Evolutionary conservation across 2,888 invertebrate genomes (phyloP), one percentile per base, ranked within the genome.

Genomic region (Lamellibrachia satsuma): DNA sequence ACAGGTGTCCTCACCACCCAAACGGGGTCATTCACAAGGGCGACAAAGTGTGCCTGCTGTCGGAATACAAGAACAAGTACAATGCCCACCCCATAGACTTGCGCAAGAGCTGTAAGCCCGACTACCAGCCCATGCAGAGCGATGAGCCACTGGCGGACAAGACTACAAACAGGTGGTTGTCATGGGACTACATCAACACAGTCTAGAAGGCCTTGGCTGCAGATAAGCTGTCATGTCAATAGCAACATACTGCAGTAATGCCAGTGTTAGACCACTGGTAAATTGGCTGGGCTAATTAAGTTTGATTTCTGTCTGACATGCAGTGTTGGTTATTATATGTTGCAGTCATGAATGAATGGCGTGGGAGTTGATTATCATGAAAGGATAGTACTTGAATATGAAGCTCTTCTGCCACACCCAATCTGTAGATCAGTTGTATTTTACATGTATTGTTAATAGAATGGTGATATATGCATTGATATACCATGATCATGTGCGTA

Each of bases 1-100:
- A 96, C 94, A 94, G 95, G 93, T 96, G 96, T 93, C 96, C 96
- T 8, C 96, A 96, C 92, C 93, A 95, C 11, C 95, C 95, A 22
- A 94, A 94, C 91, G 93, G 93, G 27, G 94, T 94, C 9, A 92
- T 95, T 7, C 93, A 93, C 7, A 94, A 94, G 90, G 94, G 94
- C 9, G 94, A 94, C 55, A 94, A 94, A 91, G 95, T 95, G 7
- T 96, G 96, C 92, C 93, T 94, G 92, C 94, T 96, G 52, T 95
- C 96, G 91, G 96, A 96, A 93, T 96, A 96, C 92, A 94, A 94
- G 91, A 95, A 95, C 90, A 94, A 94, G 51, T 96, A 96, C 94
- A 95, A 95, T 52, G 93, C 95, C 8, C 95, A 96, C 93, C 95
- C 95, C 9, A 92, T 96, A 11, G 94, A 94, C 91, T 92, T 93